Conservation (phyloP, 2,797 vertebrate species). For the Toxotes lorentzi region DNA sequence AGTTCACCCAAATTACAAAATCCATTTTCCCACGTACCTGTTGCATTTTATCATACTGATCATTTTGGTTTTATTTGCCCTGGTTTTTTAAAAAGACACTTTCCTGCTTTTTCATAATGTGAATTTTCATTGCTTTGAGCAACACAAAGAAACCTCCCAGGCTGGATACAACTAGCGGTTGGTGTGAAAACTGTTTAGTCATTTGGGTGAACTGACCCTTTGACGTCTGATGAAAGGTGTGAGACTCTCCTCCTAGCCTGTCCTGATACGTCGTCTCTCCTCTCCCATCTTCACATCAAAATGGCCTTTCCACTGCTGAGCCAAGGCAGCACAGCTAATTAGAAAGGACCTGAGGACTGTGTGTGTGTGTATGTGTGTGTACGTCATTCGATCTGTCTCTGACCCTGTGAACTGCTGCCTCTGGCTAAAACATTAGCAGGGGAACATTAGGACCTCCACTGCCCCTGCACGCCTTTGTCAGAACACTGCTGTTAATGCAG, state of each 20-base stretch:
- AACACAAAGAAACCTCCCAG: neutral
- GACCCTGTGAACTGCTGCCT: conserved; percentile 73
- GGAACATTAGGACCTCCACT: conserved; percentile 60
- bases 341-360: conserved; percentile 60
- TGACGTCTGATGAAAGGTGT: conserved; percentile 6
- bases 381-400: conserved; percentile 63
- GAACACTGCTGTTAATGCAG: conserved; percentile 35
- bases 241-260: conserved; percentile 6
- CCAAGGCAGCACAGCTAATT: conserved; percentile 69
- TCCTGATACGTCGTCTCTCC: neutral
- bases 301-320: conserved; percentile 43
- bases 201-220: conserved; percentile 20
- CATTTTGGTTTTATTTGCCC: neutral
- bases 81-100: neutral
- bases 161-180: neutral
- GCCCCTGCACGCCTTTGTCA: conserved; percentile 47
- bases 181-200: neutral
- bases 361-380: conserved; percentile 33
- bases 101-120: neutral
- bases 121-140: conserved; percentile 2
- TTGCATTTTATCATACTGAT: too few relatives aligned
- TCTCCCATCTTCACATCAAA: conserved; percentile 42
- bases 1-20: neutral
- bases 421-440: conserved; percentile 71
- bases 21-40: neutral